phyloP scores from a whole-genome alignment of 2,113 vertebrate genomes.

The Benitochromis conjunctus region DNA sequence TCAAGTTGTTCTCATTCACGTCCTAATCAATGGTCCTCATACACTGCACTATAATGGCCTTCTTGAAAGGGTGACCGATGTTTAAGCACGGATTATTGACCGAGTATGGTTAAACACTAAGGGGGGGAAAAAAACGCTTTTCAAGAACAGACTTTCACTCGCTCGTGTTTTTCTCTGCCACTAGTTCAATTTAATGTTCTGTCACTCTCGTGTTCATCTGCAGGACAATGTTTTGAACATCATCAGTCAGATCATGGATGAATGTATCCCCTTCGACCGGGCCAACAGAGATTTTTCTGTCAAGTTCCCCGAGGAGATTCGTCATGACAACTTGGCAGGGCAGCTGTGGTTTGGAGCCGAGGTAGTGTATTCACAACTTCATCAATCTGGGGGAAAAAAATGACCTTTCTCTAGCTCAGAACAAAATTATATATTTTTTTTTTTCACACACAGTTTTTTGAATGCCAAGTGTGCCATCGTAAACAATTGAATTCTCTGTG shows the following conservation, averaged over 20 bases:
- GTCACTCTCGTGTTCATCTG: conserved; percentile 20
- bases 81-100: neutral
- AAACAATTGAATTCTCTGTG: neutral
- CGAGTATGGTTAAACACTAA: neutral
- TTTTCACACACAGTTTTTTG: neutral
- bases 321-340: conserved; percentile 96
- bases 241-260: conserved; percentile 97
- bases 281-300: conserved; percentile 95
- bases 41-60: neutral
- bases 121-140: neutral
- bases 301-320: conserved; percentile 97
- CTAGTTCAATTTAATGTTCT: conserved; percentile 11
- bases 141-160: neutral
- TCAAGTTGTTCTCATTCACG: conserved; percentile 31
- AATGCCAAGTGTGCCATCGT: neutral
- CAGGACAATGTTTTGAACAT: conserved; percentile 96
- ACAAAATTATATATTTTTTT: neutral
- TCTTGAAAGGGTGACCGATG: neutral
- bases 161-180: neutral
- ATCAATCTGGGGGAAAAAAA: conserved; percentile 3
- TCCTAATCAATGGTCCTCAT: conserved; percentile 32
- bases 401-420: neutral
- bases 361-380: conserved; percentile 72
- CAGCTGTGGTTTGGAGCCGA: conserved; percentile 98
- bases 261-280: conserved; percentile 91